These are phyloP conservation scores for Acyrthosiphon pisum DNA, from an alignment of 1,140 invertebrate species.

Conservation along the genomic window DNA sequence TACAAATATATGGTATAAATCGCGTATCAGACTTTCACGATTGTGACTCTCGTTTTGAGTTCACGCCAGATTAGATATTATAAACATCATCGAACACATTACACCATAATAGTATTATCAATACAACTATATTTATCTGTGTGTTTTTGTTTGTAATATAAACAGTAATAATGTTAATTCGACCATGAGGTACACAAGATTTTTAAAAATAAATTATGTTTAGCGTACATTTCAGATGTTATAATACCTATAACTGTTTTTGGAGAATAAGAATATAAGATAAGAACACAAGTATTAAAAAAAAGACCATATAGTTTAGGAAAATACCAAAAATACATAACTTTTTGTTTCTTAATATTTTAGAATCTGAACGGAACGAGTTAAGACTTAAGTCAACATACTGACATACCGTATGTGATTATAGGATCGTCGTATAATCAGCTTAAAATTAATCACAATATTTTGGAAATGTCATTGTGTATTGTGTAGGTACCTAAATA, in stretches of 20 bases:
- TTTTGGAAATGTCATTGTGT: no score
- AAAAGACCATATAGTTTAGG: not conserved
- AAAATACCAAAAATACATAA: not conserved
- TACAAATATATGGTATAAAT: not conserved
- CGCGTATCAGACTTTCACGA: conserved; percentile 1
- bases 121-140: not conserved
- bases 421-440: no score
- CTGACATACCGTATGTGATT: no score
- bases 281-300: not conserved
- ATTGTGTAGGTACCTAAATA: no score
- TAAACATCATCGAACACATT: not conserved
- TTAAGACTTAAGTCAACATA: no score
- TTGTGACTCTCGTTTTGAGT: conserved; percentile 2
- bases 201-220: not conserved
- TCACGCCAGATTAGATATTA: not conserved
- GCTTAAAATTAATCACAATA: no score
- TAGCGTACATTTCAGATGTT: not conserved
- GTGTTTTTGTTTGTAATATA: not conserved
- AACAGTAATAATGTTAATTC: not conserved
- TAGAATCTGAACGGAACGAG: not conserved
- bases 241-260: not conserved
- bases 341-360: not conserved
- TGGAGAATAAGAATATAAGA: not conserved
- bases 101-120: not conserved
- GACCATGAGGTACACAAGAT: not conserved